These are phyloP conservation scores for Arctocebus calabarensis DNA, from an alignment of 2,797 vertebrate genomes.

Conservation along the genomic window DNA sequence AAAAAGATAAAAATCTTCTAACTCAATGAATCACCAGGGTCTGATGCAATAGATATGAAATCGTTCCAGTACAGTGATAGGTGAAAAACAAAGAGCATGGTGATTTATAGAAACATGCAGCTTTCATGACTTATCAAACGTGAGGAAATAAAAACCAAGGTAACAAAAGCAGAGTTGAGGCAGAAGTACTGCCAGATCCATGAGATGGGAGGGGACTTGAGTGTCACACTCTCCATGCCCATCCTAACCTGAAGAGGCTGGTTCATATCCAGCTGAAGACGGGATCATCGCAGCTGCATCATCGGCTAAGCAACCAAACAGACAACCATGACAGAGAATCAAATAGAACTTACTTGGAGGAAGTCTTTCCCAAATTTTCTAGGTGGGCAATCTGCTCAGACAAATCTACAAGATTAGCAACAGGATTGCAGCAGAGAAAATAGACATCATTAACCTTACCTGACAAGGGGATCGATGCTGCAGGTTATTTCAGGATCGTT, in stretches of 20 bases:
- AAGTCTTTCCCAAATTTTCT: conserved; percentile 14
- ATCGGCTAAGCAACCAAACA: background rate
- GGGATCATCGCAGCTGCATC: background rate
- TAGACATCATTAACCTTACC: background rate
- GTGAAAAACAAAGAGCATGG: background rate
- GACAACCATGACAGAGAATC: background rate
- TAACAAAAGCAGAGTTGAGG: background rate
- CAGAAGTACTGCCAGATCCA: background rate
- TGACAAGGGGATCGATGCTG: background rate
- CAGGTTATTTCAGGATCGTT: no score
- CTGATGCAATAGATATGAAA: conserved; percentile 14
- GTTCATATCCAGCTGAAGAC: background rate
- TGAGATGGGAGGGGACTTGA: background rate
- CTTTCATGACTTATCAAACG: background rate
- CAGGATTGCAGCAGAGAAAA: conserved; percentile 1
- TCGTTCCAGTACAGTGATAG: background rate
- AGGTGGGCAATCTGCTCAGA: background rate
- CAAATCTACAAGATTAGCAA: background rate
- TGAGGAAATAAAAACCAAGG: background rate
- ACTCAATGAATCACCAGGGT: conserved; percentile 30
- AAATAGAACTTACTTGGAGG: background rate
- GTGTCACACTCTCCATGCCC: accelerated
- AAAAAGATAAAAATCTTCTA: conserved; percentile 35
- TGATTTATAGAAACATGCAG: background rate
- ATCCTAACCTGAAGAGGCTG: background rate